Evolutionary conservation across 1,140 invertebrate species (phyloP), one percentile per base, ranked within the genome.

Genomic region (Hyphantria cunea): DNA sequence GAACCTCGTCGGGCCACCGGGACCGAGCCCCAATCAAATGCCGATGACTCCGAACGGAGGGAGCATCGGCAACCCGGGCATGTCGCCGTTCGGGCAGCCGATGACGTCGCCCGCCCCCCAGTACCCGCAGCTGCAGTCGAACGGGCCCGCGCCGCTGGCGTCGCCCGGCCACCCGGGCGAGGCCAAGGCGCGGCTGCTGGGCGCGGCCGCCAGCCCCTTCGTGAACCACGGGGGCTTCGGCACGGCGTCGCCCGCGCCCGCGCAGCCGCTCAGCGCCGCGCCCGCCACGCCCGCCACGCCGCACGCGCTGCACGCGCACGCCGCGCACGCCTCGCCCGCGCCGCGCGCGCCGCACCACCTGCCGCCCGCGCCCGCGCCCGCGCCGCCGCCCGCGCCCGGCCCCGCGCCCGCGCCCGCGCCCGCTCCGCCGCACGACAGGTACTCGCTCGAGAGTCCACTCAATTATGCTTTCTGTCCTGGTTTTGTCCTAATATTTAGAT

Each of bases 1-100:
- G 25, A 92, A 92, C 67, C 83, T 94, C 15, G 94, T 94, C 0
- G 93, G 93, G 0, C 93, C 93, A 12, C 93, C 94, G 0, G 94
- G 94, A 32, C 94, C 94, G 8, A 95, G 94, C 91, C 94, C 94
- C 8, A 94, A 94, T 58, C 92, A 85, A 71, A 85, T 90, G 82
- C 92, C 93, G 53, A 82, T 92, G 12, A 91, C 92, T 25, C 90
- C 92, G 0, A 93, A 93, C 70, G 87, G 91, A 10, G 92, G 91
- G 50, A 91, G 92, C 76, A 92, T 91, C 14, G 80, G 92, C 61
- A 94, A 93, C 80, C 92, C 94, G 8, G 93, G 93, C 45, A 91
- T 94, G 34, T 94, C 94, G 33, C 93, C 94, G 0, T 95, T 94
- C 70, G 92, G 91, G 6, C 92, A 93, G 74, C 84, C 91, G 33